These are phyloP conservation scores for Otolemur crassicaudatus DNA, from an alignment of 2,797 vertebrate genomes.

Conservation along the genomic window DNA sequence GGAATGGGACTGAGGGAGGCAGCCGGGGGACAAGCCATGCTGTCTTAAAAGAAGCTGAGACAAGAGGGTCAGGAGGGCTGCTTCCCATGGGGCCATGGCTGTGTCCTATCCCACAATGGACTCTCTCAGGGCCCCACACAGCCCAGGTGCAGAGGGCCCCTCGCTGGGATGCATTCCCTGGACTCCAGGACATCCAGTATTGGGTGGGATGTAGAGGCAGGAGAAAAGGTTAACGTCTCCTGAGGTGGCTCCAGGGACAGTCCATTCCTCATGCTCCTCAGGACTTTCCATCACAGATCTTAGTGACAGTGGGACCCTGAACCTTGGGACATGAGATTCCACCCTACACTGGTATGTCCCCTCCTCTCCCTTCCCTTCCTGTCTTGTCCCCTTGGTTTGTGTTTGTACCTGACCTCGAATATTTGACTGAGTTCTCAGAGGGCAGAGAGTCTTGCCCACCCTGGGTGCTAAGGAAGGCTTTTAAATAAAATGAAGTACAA, in stretches of 20 bases:
- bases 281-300: neutral
- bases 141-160: neutral
- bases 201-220: rapidly evolving
- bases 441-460: neutral
- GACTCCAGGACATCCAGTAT: neutral
- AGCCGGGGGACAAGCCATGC: neutral
- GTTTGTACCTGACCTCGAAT: neutral
- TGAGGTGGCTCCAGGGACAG: neutral
- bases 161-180: neutral
- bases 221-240: neutral
- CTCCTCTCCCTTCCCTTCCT: neutral
- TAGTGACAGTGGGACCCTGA: rapidly evolving
- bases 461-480: neutral
- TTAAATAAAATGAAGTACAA: neutral
- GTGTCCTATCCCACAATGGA: neutral
- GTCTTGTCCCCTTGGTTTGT: neutral
- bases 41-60: neutral
- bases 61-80: neutral
- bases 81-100: neutral
- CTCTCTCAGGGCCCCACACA: neutral
- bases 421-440: neutral
- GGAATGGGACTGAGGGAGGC: neutral
- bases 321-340: neutral
- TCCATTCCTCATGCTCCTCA: too few species aligned
- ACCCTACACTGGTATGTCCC: rapidly evolving